A percentile compares a stretch with the other conserved stretches of the same genome.
Evolutionary conservation across 2,113 vertebrate species (phyloP).

Genomic region (Marmota monax): DNA sequence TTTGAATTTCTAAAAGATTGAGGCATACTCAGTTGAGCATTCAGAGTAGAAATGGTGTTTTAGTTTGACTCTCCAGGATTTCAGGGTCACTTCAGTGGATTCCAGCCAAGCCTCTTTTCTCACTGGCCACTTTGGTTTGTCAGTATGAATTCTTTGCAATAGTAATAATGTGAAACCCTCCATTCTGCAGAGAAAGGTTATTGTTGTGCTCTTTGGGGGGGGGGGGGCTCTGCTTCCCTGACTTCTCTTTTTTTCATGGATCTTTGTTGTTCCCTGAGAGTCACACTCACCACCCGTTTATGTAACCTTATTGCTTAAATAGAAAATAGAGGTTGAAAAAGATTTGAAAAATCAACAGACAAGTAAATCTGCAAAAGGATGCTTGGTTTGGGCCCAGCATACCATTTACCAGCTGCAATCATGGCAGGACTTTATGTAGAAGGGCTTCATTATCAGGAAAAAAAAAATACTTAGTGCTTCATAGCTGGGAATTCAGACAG

Average conservation of each 20-base stretch:
- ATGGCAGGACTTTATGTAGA: background rate
- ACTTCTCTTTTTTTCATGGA: constrained; percentile 26
- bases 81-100: background rate
- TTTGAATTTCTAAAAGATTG: background rate
- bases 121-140: constrained; percentile 36
- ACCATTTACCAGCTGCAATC: constrained; percentile 47
- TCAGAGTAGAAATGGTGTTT: constrained; percentile 14
- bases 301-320: constrained; percentile 71
- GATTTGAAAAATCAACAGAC: constrained; percentile 55
- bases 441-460: constrained; percentile 34
- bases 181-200: constrained; percentile 41
- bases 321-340: constrained; percentile 57
- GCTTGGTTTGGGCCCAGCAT: constrained; percentile 18
- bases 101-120: background rate
- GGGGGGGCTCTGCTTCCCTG: background rate
- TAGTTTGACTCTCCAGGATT: background rate
- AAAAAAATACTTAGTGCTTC: background rate
- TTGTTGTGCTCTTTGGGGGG: constrained; percentile 43
- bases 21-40: background rate
- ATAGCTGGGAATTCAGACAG: constrained; percentile 9
- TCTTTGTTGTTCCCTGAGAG: constrained; percentile 11
- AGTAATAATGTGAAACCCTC: constrained; percentile 13
- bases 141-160: constrained; percentile 30
- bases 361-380: constrained; percentile 32
- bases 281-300: constrained; percentile 26